A percentile compares a stretch with the other conserved stretches of the same genome.
Evolutionary conservation across 1,140 invertebrate genomes (phyloP).

Genomic region (Apis cerana): DNA sequence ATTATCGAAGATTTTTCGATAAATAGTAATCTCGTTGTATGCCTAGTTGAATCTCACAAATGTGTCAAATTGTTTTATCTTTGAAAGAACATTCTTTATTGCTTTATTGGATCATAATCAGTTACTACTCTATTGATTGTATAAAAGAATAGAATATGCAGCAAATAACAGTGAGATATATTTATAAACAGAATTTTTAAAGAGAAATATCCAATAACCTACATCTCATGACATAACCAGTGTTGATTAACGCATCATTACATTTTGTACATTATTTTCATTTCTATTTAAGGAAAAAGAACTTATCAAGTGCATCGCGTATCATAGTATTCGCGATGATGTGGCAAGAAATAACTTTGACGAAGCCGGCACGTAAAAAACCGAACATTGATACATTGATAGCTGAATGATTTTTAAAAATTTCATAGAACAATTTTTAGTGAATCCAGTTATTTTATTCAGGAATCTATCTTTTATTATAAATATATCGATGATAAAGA

Average conservation of each 20-base stretch:
- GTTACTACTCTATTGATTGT: neutral
- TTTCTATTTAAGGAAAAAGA: neutral
- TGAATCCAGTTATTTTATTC: neutral
- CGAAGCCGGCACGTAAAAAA: constrained; percentile 50
- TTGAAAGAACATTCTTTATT: neutral
- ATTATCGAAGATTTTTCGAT: constrained; percentile 26
- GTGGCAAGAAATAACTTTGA: constrained; percentile 36
- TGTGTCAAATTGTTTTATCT: constrained; percentile 22
- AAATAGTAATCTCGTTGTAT: constrained; percentile 3
- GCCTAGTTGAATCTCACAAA: constrained; percentile 14
- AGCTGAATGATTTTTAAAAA: constrained; percentile 47
- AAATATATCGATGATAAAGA: constrained; percentile 34
- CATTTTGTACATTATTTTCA: constrained; percentile 1
- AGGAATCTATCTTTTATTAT: constrained; percentile 4
- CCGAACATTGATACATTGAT: constrained; percentile 34
- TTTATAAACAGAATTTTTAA: constrained; percentile 33
- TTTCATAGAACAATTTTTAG: constrained; percentile 25
- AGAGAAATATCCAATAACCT: constrained; percentile 45
- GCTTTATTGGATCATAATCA: neutral
- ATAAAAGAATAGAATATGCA: neutral
- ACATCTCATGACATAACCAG: constrained; percentile 46
- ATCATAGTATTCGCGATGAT: constrained; percentile 39
- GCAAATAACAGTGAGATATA: constrained; percentile 19
- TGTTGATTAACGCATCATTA: constrained; percentile 23
- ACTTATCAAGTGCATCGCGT: neutral